Base-by-base conservation (phyloP, 2,797 vertebrate species). In the Pogoniulus pusillus region DNA sequence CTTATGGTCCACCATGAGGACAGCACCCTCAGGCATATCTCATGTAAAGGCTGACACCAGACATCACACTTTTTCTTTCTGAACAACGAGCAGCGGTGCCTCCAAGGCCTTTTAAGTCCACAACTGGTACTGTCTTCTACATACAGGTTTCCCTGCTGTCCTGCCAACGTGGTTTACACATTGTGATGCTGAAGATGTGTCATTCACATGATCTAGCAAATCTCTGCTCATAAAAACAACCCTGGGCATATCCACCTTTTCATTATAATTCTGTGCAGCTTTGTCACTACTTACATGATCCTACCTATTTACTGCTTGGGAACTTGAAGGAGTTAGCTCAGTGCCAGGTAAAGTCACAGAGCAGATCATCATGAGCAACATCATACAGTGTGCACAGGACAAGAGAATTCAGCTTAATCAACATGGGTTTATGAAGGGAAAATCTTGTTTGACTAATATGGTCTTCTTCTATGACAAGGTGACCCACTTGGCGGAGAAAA, bases 81-180 rank as follows among this genome's bases (percentile, higher is more conserved):
- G 32, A 85, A 63, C 59, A 35, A 34, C 83, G 87, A 83, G 4
- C 53, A 26, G 1, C 34, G 17, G 14, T 39, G 30, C 60, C 32
- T 23, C 41, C 29, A 15, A 63, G 17, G 35, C 30, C 0, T 0
- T 0, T 26, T 39, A 43, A 47, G 13, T 27, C 60, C 32, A 6
- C 4, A 60, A 32, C 4, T 65, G 24, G 16, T 8, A 29, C 6
- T n/a, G 10, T 59, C 16, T 37, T 51, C 32, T 58, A 57, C 20
- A 27, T 5, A 17, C n/a, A 37, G 18, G 29, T 24, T 22, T 79
- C 43, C 20, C 20, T 32, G 26, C 37, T 69, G 16, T 23, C 34
- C 30, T 35, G 26, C 13, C 49, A 37, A 9, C 4, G 27, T 4
- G 17, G 8, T 51, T 64, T 34, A 37, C 5, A 15, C 5, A 3